Evolutionary conservation across 2,797 vertebrate genomes (phyloP), one percentile per base, ranked within the genome.

Genomic region (Euphonia xanthogaster): DNA sequence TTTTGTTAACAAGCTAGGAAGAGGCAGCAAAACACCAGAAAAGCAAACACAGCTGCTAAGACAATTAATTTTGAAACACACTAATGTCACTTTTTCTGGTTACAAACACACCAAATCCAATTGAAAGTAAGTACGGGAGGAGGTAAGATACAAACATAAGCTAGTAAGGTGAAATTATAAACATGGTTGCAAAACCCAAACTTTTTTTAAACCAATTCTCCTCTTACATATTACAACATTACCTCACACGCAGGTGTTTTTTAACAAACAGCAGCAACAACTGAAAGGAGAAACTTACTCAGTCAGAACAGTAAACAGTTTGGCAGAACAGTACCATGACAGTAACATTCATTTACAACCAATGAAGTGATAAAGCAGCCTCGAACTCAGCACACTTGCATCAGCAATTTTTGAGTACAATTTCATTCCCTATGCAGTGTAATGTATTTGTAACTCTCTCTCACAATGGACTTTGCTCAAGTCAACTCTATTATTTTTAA

Each of bases 211-310:
- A 65, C 3, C 61, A 54, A 40, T 39, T 86, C 33, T 86, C 35
- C 6, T 90, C 27, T 86, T 90, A 39, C 6, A 22, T 30, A 80
- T 44, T 60, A 75, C n/a, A 82, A 79, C 72, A 86, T 94, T 96
- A 94, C 93, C 91, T 95, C 76, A 72, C 42, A 74, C 37, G 57
- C 83, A 57, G 91, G 47, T 25, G 40, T 44, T 68, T 86, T 87
- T 95, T 74, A 80, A 57, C 18, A 90, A 91, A 91, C 66, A 83
- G 80, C 89, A 93, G 86, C 79, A 94, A 91, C 62, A 86, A 92
- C 70, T 93, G 91, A 86, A 96, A 93, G 91, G 70, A 93, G 89
- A 95, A 96, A 94, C 93, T 88, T 82, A 90, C 71, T 93, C 77
- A 86, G 79, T 90, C 88, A 94, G 88, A 80, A 62, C 45, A 88